Percentiles rank a stretch among this genome's conserved stretches.
phyloP scores from a whole-genome alignment of 1,140 invertebrate genomes.

The Mamestra configurata region DNA sequence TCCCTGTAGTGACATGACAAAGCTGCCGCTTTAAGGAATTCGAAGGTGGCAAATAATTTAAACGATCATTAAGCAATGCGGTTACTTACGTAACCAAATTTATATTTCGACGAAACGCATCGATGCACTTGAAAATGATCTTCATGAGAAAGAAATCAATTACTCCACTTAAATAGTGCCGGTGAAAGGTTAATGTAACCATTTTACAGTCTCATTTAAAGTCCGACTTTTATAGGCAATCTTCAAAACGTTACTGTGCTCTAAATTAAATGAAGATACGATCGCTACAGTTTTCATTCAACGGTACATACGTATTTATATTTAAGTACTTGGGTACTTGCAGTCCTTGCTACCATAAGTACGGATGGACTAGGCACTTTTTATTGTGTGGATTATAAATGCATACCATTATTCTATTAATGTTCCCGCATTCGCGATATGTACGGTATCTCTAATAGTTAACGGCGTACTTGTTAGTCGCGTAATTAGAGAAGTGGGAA shows the following conservation, averaged over 20 bases:
- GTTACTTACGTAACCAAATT: constrained; percentile 1
- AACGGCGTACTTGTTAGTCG: not conserved
- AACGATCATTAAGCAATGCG: not conserved
- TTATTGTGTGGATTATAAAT: constrained; percentile 29
- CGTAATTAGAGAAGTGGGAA: constrained; percentile 16
- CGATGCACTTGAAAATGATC: constrained; percentile 35
- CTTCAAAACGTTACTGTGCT: constrained; percentile 66
- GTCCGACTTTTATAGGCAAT: constrained; percentile 65
- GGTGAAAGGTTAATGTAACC: constrained; percentile 77
- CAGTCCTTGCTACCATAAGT: not conserved
- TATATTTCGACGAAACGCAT: constrained; percentile 17
- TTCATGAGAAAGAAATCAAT: constrained; percentile 69
- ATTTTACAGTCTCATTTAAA: constrained; percentile 75
- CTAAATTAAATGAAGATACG: constrained; percentile 74
- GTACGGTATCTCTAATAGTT: not conserved
- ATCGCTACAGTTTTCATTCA: constrained; percentile 51
- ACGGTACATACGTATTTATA: constrained; percentile 36
- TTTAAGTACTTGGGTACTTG: constrained; percentile 29
- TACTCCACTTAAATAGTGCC: constrained; percentile 70
- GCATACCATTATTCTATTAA: constrained; percentile 17
- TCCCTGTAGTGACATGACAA: not conserved
- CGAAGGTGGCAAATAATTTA: constrained; percentile 17
- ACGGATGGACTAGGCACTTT: not conserved
- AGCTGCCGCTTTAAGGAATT: not conserved
- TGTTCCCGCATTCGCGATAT: constrained; percentile 8